A percentile compares a stretch with the other conserved stretches of the same genome.
phyloP scores from a whole-genome alignment of 1,140 invertebrate genomes.

The Littorina saxatilis region DNA sequence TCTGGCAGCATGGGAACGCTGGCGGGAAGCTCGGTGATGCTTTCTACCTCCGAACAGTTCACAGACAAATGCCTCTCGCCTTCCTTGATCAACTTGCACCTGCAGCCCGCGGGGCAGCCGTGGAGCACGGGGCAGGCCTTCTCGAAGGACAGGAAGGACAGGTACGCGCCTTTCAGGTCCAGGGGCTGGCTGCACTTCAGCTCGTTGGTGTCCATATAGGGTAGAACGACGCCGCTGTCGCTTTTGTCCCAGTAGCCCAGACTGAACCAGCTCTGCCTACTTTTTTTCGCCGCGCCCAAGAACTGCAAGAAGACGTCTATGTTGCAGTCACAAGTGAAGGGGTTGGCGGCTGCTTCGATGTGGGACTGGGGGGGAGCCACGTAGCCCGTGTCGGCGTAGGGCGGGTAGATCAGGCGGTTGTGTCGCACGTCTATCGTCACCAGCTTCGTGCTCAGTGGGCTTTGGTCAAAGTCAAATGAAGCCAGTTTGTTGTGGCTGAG shows the following conservation, averaged over 20 bases:
- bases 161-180: not conserved
- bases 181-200: conserved; percentile 26
- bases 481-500: conserved; percentile 36
- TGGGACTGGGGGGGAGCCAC: conserved; percentile 7
- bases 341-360: conserved; percentile 34
- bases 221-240: not conserved
- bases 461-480: conserved; percentile 29
- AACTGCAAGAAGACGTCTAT: conserved; percentile 44
- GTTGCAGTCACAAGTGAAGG: conserved; percentile 49
- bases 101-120: conserved; percentile 36
- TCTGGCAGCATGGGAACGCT: conserved; percentile 25
- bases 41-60: conserved; percentile 30
- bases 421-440: conserved; percentile 37
- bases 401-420: conserved; percentile 39
- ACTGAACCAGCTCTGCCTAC: conserved; percentile 6
- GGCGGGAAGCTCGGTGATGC: conserved; percentile 34
- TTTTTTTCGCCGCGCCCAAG: conserved; percentile 13
- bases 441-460: conserved; percentile 11
- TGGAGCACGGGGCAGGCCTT: conserved; percentile 19
- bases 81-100: conserved; percentile 26
- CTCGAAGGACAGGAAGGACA: conserved; percentile 26
- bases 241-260: not conserved
- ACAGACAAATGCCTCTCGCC: not conserved
- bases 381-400: conserved; percentile 34
- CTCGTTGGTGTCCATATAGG: conserved; percentile 35